Percentiles rank a stretch among this genome's conserved stretches.
Conservation (phyloP, 2,113 vertebrate species). For the Notechis scutatus region DNA sequence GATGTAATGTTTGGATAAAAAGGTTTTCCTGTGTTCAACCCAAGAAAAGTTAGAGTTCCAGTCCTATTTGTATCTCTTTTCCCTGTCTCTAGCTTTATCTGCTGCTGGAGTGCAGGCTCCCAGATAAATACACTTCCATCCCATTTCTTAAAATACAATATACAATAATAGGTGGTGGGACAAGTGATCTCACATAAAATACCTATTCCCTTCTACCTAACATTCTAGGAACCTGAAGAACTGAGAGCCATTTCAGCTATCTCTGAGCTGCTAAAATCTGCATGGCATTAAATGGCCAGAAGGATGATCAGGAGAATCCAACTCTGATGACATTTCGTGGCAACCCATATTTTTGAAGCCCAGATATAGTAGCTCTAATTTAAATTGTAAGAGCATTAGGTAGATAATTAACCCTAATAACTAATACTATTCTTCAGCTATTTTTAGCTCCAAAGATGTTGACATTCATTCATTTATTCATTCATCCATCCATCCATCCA, state of each 20-base stretch:
- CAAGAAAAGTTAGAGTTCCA: background rate
- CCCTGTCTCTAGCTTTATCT: background rate
- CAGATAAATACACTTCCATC: background rate
- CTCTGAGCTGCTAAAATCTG: background rate
- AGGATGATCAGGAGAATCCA: background rate
- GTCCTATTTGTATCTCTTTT: background rate
- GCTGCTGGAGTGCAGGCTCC: background rate
- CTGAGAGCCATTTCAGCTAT: background rate
- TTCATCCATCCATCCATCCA: background rate
- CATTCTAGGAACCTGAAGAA: background rate
- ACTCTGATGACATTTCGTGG: background rate
- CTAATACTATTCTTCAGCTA: background rate
- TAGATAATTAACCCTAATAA: background rate
- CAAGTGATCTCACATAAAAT: background rate
- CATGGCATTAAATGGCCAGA: background rate
- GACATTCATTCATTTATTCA: background rate
- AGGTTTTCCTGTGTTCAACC: background rate
- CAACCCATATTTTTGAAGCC: background rate
- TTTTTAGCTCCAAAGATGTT: background rate
- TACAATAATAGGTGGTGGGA: background rate
- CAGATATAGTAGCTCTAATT: background rate
- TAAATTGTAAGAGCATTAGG: background rate
- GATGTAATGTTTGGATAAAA: background rate
- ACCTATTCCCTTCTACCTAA: background rate
- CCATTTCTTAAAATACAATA: background rate